Evolutionary conservation across 2,113 vertebrate species (phyloP), one percentile per base, ranked within the genome.

Genomic region (Willisornis vidua): DNA sequence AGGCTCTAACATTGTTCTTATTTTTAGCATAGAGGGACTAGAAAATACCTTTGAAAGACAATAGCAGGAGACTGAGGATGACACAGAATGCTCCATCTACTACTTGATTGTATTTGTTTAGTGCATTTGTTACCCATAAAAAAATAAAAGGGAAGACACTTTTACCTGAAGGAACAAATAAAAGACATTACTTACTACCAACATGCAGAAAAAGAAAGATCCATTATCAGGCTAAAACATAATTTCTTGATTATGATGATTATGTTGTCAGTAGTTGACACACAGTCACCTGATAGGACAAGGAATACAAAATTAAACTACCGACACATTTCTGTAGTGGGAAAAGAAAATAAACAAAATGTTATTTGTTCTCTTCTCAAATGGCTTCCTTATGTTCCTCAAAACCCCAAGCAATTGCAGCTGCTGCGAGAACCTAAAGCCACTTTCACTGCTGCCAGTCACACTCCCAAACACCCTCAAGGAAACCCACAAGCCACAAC

Each of bases 311-410:
- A 89, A 94, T 54, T 28, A 65, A 94, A 74, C 65, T 43, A 70
- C 14, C 33, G 79, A 55, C 16, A 62, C 7, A 58, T 83, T 66
- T 49, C 54, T 90, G 39, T 70, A 77, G 59, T 7, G 20, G 39
- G 24, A 73, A 49, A 91, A 55, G 20, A 63, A 87, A 93, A 63
- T 19, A 80, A 93, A 87, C 73, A 96, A 89, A 95, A 72, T 7
- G 7, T 45, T 65, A 74, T 85, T 99, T 98, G 98, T 98, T 45
- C 96, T 98, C 82, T 98, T 98, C 94, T 98, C 98, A 95, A 98
- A 99, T 88, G 98, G 98, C 88, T 99, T 98, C 76, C 98, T 97
- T 73, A 99, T 96, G 97, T 98, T 98, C 84, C 97, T 94, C 59
- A 92, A 93, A 98, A 91, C 43, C 89, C 65, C 94, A 97, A 96